Conservation (phyloP, 2,113 vertebrate species). For the Hucho hucho region DNA sequence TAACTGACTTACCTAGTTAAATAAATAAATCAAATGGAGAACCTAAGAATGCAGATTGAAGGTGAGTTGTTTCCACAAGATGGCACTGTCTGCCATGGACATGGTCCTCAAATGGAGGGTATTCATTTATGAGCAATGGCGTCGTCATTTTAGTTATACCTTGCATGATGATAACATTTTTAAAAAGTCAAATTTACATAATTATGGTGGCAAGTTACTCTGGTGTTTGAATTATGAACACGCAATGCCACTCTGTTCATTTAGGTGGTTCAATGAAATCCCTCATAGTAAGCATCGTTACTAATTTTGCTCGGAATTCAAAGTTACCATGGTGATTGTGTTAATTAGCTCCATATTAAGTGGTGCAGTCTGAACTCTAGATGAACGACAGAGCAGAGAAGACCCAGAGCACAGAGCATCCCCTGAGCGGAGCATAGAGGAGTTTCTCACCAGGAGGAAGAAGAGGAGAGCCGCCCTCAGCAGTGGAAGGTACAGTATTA, state of each 20-base stretch:
- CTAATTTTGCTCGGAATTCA: background rate
- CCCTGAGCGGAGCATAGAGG: conserved; percentile 71
- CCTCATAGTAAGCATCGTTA: background rate
- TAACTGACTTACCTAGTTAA: no score
- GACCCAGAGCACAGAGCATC: conserved; percentile 38
- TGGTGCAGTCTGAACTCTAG: conserved; percentile 57
- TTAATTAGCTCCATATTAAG: background rate
- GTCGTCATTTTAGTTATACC: background rate
- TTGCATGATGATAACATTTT: background rate
- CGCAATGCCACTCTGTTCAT: background rate
- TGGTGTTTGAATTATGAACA: conserved; percentile 1
- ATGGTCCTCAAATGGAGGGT: background rate
- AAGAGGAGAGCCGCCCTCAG: conserved; percentile 70
- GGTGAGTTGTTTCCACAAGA: conserved; percentile 67
- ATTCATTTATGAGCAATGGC: background rate
- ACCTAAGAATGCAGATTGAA: conserved; percentile 80
- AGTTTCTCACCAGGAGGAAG: conserved; percentile 87
- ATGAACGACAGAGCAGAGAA: conserved; percentile 76
- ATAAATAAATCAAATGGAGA: conserved; percentile 54
- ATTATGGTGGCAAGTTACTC: background rate
- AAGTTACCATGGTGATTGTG: background rate
- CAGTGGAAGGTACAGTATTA: conserved; percentile 75
- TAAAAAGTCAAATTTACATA: background rate
- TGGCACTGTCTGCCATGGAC: conserved; percentile 22
- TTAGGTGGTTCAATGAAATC: background rate